Evolutionary conservation across 2,113 vertebrate genomes (phyloP).

Genomic region (Cinclus mexicanus): DNA sequence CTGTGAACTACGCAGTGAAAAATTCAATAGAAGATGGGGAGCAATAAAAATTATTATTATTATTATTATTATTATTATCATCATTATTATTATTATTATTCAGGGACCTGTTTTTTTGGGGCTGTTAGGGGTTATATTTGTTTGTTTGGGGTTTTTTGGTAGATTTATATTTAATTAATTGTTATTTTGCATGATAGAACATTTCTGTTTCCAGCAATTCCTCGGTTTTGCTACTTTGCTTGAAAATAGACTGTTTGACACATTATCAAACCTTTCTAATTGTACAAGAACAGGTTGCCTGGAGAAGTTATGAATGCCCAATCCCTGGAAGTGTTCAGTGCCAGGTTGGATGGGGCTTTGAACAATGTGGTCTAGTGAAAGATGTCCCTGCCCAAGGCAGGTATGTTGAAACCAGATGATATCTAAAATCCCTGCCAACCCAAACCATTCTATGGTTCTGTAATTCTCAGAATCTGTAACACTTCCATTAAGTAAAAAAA

Average conservation of each 20-base stretch:
- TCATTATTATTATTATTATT: background rate
- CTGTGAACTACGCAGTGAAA: background rate
- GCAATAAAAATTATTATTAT: background rate
- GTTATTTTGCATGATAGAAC: background rate
- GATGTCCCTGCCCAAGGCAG: background rate
- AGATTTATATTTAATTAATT: background rate
- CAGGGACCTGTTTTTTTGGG: background rate
- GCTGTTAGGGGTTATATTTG: too few species aligned
- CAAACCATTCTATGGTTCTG: background rate
- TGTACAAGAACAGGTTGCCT: background rate
- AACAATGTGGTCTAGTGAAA: background rate
- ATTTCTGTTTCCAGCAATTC: background rate
- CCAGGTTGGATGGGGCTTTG: background rate
- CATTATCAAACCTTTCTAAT: background rate
- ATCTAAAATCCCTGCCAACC: background rate
- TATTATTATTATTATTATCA: too few species aligned
- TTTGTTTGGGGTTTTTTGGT: background rate
- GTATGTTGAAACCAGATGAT: background rate
- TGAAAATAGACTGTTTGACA: background rate
- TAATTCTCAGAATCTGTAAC: background rate
- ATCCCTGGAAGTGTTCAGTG: background rate
- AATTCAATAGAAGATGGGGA: background rate
- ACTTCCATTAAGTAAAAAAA: background rate
- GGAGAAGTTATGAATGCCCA: background rate
- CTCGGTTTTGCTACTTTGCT: background rate